Evolutionary conservation across 2,888 invertebrate species (phyloP).

Genomic region (Caenorhabditis sp.): DNA sequence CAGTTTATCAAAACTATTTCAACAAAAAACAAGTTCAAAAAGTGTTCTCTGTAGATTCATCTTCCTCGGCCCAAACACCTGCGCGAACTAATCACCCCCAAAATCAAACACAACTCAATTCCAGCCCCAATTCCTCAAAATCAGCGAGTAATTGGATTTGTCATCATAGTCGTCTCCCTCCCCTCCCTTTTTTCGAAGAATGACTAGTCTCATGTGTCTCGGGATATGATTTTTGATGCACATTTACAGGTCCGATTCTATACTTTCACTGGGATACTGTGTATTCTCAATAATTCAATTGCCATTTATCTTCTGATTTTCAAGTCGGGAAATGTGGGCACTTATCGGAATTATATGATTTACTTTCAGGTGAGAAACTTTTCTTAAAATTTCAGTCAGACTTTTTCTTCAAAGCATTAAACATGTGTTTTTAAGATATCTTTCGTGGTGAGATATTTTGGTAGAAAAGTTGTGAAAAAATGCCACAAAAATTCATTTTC

Average conservation of each 20-base stretch:
- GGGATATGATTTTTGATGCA: conserved; percentile 37
- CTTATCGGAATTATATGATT: conserved; percentile 34
- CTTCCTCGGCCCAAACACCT: too few relatives aligned
- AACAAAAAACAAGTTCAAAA: too few relatives aligned
- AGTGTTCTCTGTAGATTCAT: too few relatives aligned
- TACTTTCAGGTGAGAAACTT: conserved; percentile 37
- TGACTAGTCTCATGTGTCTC: not conserved
- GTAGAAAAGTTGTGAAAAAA: not conserved
- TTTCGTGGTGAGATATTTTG: not conserved
- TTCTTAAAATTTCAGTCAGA: too few relatives aligned
- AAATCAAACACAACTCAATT: conserved; percentile 1
- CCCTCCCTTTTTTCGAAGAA: not conserved
- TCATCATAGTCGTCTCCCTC: not conserved
- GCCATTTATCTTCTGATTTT: conserved; percentile 43
- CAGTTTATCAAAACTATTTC: too few relatives aligned
- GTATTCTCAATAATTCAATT: conserved; percentile 17
- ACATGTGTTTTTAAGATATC: too few relatives aligned
- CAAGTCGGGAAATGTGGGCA: conserved; percentile 47
- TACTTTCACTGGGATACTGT: conserved; percentile 21
- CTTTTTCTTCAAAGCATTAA: too few relatives aligned
- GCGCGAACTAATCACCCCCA: not conserved
- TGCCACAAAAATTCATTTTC: not conserved
- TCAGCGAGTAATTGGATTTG: not conserved
- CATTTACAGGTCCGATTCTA: conserved; percentile 32
- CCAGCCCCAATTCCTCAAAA: not conserved